Evolutionary conservation across 2,888 invertebrate species (phyloP).

Genomic region (Oxytorus armatus): DNA sequence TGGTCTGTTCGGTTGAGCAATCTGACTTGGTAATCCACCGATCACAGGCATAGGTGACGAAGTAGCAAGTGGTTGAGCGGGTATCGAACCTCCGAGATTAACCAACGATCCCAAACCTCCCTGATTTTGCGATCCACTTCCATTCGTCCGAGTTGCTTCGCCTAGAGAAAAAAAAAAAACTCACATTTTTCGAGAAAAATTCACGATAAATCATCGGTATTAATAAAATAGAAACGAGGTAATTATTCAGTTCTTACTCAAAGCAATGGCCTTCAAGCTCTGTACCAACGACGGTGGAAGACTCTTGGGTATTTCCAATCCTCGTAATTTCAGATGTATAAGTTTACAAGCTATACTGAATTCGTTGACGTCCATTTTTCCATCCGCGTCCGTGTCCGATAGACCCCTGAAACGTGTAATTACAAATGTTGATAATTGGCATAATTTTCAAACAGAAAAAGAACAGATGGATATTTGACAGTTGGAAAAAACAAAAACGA

Average conservation of each 20-base stretch:
- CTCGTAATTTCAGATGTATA: conserved; percentile 96
- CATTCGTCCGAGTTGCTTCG: conserved; percentile 64
- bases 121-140: conserved; percentile 58
- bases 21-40: conserved; percentile 66
- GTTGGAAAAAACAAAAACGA: background rate
- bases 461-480: no score
- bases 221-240: conserved; percentile 12
- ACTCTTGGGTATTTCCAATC: conserved; percentile 94
- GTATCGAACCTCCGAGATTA: conserved; percentile 62
- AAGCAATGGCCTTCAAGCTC: conserved; percentile 86
- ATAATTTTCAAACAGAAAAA: background rate
- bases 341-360: conserved; percentile 99
- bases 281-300: conserved; percentile 92
- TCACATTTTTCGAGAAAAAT: background rate
- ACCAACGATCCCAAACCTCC: conserved; percentile 61
- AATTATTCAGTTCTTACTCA: conserved; percentile 82
- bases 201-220: background rate
- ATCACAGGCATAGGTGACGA: conserved; percentile 73
- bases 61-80: conserved; percentile 49
- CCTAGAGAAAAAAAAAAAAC: conserved; percentile 22
- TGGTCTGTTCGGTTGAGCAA: conserved; percentile 75
- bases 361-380: conserved; percentile 97
- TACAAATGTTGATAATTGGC: conserved; percentile 8
- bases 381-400: conserved; percentile 98
- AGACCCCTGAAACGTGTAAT: conserved; percentile 87